Conservation (phyloP, 2,797 vertebrate species). For the Falco concolor region DNA sequence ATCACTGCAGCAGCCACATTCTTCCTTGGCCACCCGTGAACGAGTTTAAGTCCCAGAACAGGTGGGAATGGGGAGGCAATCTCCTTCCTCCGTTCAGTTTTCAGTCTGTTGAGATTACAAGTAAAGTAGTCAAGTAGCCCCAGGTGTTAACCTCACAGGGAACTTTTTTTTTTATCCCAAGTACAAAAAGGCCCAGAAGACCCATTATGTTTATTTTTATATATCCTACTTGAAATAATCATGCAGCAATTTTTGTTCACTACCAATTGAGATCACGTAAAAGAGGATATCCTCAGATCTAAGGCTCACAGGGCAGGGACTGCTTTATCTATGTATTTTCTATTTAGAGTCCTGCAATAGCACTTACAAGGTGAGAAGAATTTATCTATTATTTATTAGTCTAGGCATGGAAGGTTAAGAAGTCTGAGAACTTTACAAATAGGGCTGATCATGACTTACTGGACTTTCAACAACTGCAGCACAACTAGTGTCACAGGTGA, state of each 20-base stretch:
- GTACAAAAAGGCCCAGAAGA: neutral
- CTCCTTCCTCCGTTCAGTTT: neutral
- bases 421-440: neutral
- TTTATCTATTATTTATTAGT: neutral
- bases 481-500: neutral
- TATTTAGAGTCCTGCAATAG: neutral
- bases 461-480: neutral
- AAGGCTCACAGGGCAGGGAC: neutral
- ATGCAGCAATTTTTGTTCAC: neutral
- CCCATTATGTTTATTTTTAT: neutral
- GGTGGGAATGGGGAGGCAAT: neutral
- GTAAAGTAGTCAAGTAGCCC: neutral
- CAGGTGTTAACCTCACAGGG: neutral
- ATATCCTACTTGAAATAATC: neutral
- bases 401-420: neutral
- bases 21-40: neutral
- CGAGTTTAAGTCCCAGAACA: fast-evolving
- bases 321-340: neutral
- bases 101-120: neutral
- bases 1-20: neutral
- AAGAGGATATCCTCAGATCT: slow-evolving; percentile 1
- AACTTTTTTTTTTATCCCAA: neutral
- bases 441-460: neutral
- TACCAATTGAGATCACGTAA: neutral
- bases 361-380: neutral